Evolutionary conservation across 35 echinoderm and acorn worm species (phyloP), one percentile per base, ranked within the genome.

Genomic region (Anneissia japonica): DNA sequence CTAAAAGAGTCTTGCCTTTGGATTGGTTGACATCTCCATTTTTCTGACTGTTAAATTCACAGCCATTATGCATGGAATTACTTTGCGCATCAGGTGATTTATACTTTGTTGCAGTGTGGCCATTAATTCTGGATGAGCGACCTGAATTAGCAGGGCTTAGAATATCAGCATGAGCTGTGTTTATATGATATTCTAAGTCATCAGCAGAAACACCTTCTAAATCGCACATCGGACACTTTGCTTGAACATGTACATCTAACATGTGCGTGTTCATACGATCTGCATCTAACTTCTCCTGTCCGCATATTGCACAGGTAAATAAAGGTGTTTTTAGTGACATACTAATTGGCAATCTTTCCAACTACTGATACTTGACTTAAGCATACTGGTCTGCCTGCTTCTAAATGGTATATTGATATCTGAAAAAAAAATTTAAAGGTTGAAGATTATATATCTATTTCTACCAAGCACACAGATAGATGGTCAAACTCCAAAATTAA

Each of bases 261-360:
- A 99, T 89, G 41, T 99, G 96, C 34, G 83, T 86, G 35, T 45
- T 81, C 3, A 99, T 86, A 26, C 37, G 73, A n/a, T 91, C 92
- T 14, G 73, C 76, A 13, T 46, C 26, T 35, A 91, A 38, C 29
- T 77, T 80, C 30, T 99, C 96, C 81, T 99, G 96, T 10, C 96
- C 96, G 73, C 96, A 99, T 14, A 99, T 99, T 29, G 85, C 87
- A 81, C 96, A 99, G 72, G 74, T 41, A 38, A 46, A 81, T 37
- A 37, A 34, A 35, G 76, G 30, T 35, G 36, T 32, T 5, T 2
- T 34, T 2, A 26, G 9, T 2, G 51, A 64, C 51, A 64, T 64
- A n/a, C n/a, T n/a, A n/a, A n/a, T n/a, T n/a, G n/a, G n/a, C 40
- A 43, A 43, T 43, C 40, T 43, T 43, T 43, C n/a, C n/a, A n/a